Evolutionary conservation across 2,113 vertebrate species (phyloP).

Genomic region (Tympanuchus pallidicinctus): DNA sequence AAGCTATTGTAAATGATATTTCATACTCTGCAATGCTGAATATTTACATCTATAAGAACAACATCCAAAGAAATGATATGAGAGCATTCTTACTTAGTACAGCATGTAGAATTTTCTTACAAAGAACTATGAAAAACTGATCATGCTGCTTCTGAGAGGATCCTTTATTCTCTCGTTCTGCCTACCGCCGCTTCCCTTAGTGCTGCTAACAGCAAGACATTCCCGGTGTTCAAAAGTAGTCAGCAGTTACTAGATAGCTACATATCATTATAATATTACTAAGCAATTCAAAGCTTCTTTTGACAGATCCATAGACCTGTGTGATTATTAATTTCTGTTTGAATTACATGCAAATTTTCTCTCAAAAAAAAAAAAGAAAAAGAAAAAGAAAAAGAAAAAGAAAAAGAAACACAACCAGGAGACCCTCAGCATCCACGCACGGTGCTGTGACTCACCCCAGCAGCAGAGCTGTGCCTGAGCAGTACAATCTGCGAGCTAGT

Average conservation of each 20-base stretch:
- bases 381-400: not conserved
- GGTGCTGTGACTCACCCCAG: not conserved
- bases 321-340: not conserved
- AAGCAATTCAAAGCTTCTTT: not conserved
- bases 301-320: not conserved
- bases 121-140: not conserved
- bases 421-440: not conserved
- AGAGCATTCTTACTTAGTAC: not conserved
- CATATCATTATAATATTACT: not conserved
- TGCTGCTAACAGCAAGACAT: not conserved
- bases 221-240: not conserved
- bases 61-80: not conserved
- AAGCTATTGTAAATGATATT: not conserved
- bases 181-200: not conserved
- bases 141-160: not conserved
- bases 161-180: not conserved
- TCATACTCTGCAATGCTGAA: not conserved
- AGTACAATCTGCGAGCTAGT: not conserved
- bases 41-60: not conserved
- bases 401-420: not conserved
- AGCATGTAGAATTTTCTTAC: not conserved
- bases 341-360: not conserved
- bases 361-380: not conserved
- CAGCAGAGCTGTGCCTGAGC: not conserved
- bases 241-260: not conserved